Base-by-base conservation (phyloP, 1,140 invertebrate genomes). In the Melitaea cinxia region DNA sequence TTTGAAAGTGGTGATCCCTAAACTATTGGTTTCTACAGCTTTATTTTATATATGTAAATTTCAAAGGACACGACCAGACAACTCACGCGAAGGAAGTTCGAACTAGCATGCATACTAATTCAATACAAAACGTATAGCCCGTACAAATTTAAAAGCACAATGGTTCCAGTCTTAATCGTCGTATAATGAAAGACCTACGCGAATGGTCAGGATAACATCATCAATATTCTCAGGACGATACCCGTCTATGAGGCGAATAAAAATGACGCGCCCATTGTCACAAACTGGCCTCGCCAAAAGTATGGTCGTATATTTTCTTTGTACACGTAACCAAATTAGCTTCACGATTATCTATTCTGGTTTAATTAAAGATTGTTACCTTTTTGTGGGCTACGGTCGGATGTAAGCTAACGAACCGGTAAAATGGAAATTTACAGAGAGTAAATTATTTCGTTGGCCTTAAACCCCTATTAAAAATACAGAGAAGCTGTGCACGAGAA, bases 81-180 rank as follows among this genome's bases (percentile, higher is more conserved):
- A 66, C 68, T 65, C 73, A 63, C 68, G 78, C 59, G 61, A 70
- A 83, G 74, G 83, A 80, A 82, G 76, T 66, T 67, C 63, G 56
- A 50, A 66, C 64, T 69, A 63, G 65, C 77, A 62, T 78, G 83
- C 75, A 88, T 88, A 84, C 80, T 72, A 81, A 86, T 85, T 81
- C 62, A 75, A 79, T 77, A 76, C 73, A 73, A 76, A 73, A 49
- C 56, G 64, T 65, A 35, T 61, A 68, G 83, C 42, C 72, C 79
- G 54, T 70, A 72, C 61, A 52, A 75, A 65, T 73, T 6, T 59
- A 75, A 69, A 72, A 68, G 47, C 55, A 42, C 49, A 12, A 7
- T 59, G 26, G 49, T 56, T 24, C 23, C 53, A 50, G 50, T 60
- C 37, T 45, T 57, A 45, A 26, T 39, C 55, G 21, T 15, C 4